Percentiles rank a stretch among this genome's conserved stretches.
phyloP scores from a whole-genome alignment of 2,888 invertebrate species.

The Podotricha telesiphe region DNA sequence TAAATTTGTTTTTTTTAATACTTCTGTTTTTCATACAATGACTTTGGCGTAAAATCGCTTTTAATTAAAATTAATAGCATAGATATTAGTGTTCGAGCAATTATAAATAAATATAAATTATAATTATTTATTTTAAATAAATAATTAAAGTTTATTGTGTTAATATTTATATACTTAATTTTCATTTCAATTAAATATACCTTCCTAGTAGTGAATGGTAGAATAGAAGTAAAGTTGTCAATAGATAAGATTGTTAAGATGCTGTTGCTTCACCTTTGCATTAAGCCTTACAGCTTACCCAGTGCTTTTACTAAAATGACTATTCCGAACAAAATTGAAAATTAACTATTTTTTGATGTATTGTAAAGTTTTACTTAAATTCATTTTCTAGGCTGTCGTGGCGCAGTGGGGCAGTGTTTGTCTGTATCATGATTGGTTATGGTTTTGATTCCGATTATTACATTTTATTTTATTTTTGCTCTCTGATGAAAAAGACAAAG shows the following conservation, averaged over 20 bases:
- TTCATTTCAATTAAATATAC: constrained; percentile 10
- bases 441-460: too few relatives aligned
- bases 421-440: too few relatives aligned
- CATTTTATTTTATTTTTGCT: too few relatives aligned
- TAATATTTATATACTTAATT: constrained; percentile 1
- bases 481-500: too few relatives aligned
- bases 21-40: background rate
- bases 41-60: background rate
- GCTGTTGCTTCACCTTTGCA: constrained; percentile 38
- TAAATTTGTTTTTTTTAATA: constrained; percentile 6
- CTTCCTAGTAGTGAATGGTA: constrained; percentile 9
- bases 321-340: background rate
- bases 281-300: constrained; percentile 35
- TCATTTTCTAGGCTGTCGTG: too few relatives aligned
- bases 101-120: background rate
- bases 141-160: background rate
- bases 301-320: constrained; percentile 18
- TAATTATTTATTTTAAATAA: background rate
- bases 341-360: too few relatives aligned
- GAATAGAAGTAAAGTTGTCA: constrained; percentile 37
- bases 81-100: background rate
- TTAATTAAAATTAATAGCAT: constrained; percentile 16
- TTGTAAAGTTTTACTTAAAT: too few relatives aligned
- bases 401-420: too few relatives aligned
- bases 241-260: constrained; percentile 36